Evolutionary conservation across 2,113 vertebrate species (phyloP).

Genomic region (Prunella fulvescens): DNA sequence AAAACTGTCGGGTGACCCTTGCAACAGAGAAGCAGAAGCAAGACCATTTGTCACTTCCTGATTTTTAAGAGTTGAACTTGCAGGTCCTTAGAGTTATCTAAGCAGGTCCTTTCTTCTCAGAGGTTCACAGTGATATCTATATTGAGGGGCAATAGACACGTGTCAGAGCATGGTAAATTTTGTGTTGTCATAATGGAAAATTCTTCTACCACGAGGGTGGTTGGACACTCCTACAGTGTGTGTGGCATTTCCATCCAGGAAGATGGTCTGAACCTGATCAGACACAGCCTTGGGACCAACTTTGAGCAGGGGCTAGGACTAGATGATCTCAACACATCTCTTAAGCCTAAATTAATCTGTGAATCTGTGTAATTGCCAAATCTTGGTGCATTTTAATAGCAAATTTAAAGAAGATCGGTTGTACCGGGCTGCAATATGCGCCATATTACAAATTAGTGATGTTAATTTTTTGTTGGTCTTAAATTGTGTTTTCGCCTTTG

Average conservation of each 20-base stretch:
- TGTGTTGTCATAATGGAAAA: neutral
- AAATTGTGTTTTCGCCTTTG: neutral
- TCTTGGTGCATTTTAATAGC: neutral
- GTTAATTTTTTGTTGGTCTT: neutral
- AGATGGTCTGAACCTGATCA: neutral
- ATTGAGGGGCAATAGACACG: fast-evolving
- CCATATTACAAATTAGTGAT: neutral
- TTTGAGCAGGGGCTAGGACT: neutral
- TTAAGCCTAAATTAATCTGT: neutral
- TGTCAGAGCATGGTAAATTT: neutral
- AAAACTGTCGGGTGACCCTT: neutral
- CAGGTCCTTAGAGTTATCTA: neutral
- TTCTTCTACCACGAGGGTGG: neutral
- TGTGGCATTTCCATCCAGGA: neutral
- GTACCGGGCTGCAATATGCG: neutral
- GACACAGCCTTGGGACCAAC: neutral
- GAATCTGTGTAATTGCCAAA: neutral
- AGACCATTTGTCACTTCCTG: neutral
- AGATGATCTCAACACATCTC: neutral
- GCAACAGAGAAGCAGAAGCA: neutral
- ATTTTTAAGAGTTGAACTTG: neutral
- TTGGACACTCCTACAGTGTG: neutral
- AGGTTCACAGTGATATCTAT: neutral
- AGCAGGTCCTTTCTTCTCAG: neutral
- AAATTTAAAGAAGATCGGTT: neutral